Conservation (phyloP, 2,113 vertebrate species). For the Corynorhinus townsendii region DNA sequence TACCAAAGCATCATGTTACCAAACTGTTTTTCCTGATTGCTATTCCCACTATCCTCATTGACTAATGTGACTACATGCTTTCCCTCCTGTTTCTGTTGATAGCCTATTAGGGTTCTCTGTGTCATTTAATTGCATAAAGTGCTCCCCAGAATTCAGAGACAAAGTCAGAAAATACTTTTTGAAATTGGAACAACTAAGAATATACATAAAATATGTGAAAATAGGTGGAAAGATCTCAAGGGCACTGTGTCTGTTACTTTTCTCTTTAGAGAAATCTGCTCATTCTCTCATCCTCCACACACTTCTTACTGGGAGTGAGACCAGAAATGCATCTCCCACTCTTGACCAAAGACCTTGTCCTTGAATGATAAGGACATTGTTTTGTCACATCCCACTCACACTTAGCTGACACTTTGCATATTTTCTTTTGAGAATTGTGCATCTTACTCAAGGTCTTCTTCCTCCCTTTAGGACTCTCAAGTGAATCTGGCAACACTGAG, state of each 20-base stretch:
- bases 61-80: neutral
- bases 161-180: slow-evolving; percentile 22
- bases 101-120: slow-evolving; percentile 19
- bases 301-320: neutral
- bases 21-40: neutral
- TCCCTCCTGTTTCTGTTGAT: neutral
- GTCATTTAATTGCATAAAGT: slow-evolving; percentile 29
- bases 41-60: neutral
- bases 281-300: neutral
- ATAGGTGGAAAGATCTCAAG: neutral
- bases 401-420: neutral
- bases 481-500: neutral
- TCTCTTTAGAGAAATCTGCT: neutral
- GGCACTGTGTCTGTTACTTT: neutral
- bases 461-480: neutral
- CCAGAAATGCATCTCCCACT: neutral
- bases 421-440: neutral
- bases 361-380: neutral
- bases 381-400: neutral
- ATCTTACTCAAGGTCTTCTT: neutral
- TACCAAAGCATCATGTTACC: neutral
- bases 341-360: neutral
- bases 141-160: neutral
- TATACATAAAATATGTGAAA: slow-evolving; percentile 3
- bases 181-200: slow-evolving; percentile 38